phyloP scores from a whole-genome alignment of 2,888 invertebrate species.

The Drosophila parthenogenetica region DNA sequence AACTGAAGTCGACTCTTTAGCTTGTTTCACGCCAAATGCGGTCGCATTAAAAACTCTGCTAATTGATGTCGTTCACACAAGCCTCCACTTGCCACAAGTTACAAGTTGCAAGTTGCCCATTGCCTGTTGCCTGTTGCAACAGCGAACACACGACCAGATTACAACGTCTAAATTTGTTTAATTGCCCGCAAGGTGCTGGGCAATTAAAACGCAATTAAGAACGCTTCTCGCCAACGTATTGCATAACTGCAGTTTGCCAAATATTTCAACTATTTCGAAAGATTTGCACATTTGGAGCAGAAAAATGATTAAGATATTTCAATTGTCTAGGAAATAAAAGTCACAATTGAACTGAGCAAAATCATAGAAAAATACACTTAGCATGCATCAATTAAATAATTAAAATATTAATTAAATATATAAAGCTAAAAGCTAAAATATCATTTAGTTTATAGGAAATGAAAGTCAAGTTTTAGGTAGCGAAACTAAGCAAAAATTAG shows the following conservation, averaged over 20 bases:
- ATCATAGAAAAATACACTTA: neutral
- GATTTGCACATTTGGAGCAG: neutral
- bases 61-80: conserved; percentile 80
- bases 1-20: conserved; percentile 35
- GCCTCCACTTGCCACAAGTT: conserved; percentile 42
- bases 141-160: conserved; percentile 42
- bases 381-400: no score
- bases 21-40: conserved; percentile 74
- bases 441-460: no score
- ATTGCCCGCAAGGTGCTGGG: conserved; percentile 41
- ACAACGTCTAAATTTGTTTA: conserved; percentile 46
- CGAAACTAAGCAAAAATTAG: no score
- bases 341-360: neutral
- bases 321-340: neutral
- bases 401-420: no score
- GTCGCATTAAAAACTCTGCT: conserved; percentile 75
- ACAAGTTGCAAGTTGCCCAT: conserved; percentile 45
- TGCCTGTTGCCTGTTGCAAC: conserved; percentile 34
- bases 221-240: conserved; percentile 41
- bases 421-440: no score
- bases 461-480: no score
- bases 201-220: conserved; percentile 56
- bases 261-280: conserved; percentile 3
- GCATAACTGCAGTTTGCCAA: neutral
- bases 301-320: no score